These are phyloP conservation scores for Etia nguti DNA, from an alignment of 2,113 vertebrate genomes.

Conservation along the genomic window DNA sequence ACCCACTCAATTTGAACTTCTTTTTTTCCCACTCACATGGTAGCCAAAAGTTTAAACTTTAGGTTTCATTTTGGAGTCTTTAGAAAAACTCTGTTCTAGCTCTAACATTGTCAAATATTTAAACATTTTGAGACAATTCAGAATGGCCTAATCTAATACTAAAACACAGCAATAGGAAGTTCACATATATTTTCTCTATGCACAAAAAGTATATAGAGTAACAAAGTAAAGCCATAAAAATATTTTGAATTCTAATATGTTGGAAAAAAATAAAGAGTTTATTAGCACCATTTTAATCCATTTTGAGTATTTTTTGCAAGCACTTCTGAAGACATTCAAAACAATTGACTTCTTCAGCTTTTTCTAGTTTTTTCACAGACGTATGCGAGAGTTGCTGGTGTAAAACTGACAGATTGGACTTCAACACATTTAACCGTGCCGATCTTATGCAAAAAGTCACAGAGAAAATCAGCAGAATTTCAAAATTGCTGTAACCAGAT, in stretches of 20 bases:
- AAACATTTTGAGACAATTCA: neutral
- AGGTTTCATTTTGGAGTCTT: neutral
- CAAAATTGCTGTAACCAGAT: neutral
- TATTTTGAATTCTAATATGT: neutral
- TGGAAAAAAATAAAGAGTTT: neutral
- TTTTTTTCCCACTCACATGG: neutral
- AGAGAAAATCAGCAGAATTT: neutral
- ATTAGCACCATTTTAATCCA: neutral
- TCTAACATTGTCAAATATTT: neutral
- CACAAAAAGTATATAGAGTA: neutral
- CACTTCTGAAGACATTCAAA: neutral
- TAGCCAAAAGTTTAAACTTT: neutral
- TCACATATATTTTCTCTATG: neutral
- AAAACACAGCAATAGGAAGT: neutral
- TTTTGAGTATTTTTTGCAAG: neutral
- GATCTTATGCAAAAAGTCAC: neutral
- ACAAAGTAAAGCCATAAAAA: neutral
- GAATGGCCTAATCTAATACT: neutral
- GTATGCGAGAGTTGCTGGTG: neutral
- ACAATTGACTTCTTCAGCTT: neutral
- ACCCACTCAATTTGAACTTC: neutral
- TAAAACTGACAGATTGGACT: neutral
- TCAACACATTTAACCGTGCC: neutral
- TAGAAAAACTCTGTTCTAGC: neutral
- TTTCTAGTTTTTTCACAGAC: neutral